A percentile compares a stretch with the other conserved stretches of the same genome.
Conservation (phyloP, 2,797 vertebrate genomes). For the Bradypodion ventrale region DNA sequence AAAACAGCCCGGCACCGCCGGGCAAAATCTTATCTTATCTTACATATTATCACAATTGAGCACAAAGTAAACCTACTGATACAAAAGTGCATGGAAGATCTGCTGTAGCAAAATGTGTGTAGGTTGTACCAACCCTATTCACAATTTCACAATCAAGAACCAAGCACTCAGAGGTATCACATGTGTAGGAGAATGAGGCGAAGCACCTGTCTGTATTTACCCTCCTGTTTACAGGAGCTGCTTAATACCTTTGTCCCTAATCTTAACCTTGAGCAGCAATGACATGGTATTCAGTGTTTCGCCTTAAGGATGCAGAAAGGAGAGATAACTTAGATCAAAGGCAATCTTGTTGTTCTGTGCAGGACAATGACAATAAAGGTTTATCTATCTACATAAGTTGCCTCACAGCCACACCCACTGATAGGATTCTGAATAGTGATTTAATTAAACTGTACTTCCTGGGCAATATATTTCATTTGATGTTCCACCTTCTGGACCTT, state of each 20-base stretch:
- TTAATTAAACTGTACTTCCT: neutral
- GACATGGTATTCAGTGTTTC: neutral
- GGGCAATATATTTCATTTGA: neutral
- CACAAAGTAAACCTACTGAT: too few species aligned
- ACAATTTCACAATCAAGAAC: neutral
- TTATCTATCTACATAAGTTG: neutral
- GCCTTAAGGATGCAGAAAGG: neutral
- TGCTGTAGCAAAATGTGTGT: neutral
- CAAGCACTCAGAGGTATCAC: neutral
- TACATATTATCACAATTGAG: too few species aligned
- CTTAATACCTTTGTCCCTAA: neutral
- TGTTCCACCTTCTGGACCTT: accelerated
- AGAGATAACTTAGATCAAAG: too few species aligned
- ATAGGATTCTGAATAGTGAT: accelerated
- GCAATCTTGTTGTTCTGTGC: too few species aligned
- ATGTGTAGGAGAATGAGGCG: neutral
- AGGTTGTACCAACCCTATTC: neutral
- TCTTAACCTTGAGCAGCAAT: neutral
- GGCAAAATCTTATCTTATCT: too few species aligned
- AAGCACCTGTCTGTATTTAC: neutral
- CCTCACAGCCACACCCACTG: neutral
- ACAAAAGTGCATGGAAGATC: neutral
- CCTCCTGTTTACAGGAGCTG: neutral
- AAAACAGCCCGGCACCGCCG: too few species aligned
- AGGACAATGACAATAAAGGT: too few species aligned